phyloP scores from a whole-genome alignment of 2,888 invertebrate species.

The Arrhopalites spinosus region DNA sequence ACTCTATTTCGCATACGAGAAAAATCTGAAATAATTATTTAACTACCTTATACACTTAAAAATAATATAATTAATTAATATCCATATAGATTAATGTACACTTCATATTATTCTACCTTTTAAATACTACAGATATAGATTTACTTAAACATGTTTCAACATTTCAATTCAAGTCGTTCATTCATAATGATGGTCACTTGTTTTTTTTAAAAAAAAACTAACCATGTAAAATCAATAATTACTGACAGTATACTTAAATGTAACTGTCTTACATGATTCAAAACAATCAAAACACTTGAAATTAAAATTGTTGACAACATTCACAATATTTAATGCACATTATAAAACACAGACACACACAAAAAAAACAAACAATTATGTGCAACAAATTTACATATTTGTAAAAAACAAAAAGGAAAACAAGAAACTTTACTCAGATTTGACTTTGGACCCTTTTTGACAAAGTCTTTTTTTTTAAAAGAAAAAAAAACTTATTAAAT shows the following conservation, averaged over 20 bases:
- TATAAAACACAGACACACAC: background rate
- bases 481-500: no score
- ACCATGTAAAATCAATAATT: background rate
- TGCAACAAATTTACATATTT: background rate
- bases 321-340: background rate
- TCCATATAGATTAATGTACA: background rate
- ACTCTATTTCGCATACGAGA: background rate
- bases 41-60: background rate
- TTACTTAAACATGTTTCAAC: background rate
- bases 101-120: background rate
- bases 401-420: background rate
- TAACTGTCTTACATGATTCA: no score
- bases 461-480: background rate
- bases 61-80: background rate
- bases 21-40: background rate
- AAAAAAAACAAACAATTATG: background rate
- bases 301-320: background rate
- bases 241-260: no score
- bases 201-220: background rate
- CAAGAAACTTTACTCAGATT: background rate
- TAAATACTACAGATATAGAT: no score
- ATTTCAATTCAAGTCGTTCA: background rate
- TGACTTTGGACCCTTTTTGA: background rate
- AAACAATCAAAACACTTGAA: background rate
- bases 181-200: background rate